Evolutionary conservation across 1,140 invertebrate genomes (phyloP), one percentile per base, ranked within the genome.

Genomic region (Drosophila subpulchrella): DNA sequence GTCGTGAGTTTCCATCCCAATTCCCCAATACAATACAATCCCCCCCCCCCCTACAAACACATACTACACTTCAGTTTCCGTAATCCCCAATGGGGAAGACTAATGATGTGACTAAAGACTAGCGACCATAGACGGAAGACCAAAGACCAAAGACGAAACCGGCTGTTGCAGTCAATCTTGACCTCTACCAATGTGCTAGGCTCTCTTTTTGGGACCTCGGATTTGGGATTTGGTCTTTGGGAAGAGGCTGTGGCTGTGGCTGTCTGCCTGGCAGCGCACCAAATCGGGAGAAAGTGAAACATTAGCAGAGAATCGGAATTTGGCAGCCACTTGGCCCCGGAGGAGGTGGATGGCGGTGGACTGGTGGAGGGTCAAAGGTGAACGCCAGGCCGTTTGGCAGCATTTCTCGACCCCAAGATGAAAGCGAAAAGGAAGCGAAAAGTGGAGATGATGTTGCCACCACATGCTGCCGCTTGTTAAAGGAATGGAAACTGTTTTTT

Each of bases 271-370:
- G 75, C 78, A 83, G 80, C 80, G 60, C 80, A 78, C 80, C 80
- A 78, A 82, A 83, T 83, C 78, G 75, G 73, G 83, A 88, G 83
- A 86, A 86, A 88, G 83, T 88, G 81, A 89, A 82, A 53, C 72
- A 63, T 66, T 67, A 55, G 55, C 62, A 75, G 57, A 78, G 63
- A 63, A 58, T 62, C 55, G 60, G 51, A 73, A 67, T 62, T 61
- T 65, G 55, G 61, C 74, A 58, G 41, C 46, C 57, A 65, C 57
- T 57, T 48, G 66, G 67, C 48, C 24, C 20, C 10, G 20, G 27
- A 48, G 55, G 12, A 17, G 38, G 12, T n/a, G 11, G 32, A 8
- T 0, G 17, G 41, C 2, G 24, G 24, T 0, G 24, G 24, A 27
- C 27, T 48, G 24, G n/a, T 32, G 61, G 46, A 44, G 30, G 70